phyloP scores from a whole-genome alignment of 2,888 invertebrate species.

The Scaptomyza polygonia region DNA sequence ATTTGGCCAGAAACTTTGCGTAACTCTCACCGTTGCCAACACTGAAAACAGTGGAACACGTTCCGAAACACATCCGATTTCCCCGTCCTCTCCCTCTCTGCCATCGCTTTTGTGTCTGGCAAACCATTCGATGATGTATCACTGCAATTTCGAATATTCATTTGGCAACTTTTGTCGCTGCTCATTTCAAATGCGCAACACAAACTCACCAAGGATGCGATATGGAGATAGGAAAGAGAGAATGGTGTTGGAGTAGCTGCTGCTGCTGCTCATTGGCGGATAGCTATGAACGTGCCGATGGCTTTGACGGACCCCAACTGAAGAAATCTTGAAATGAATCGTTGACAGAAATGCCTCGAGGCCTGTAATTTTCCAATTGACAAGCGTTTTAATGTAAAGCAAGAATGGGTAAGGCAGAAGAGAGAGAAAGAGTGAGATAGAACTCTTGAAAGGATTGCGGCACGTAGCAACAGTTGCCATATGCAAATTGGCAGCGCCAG shows the following conservation, averaged over 20 bases:
- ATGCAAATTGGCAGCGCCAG: constrained; percentile 70
- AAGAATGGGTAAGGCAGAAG: neutral
- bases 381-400: constrained; percentile 49
- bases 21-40: constrained; percentile 40
- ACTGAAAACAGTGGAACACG: constrained; percentile 16
- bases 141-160: constrained; percentile 73
- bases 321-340: constrained; percentile 5
- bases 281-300: constrained; percentile 36
- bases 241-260: neutral
- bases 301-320: constrained; percentile 22
- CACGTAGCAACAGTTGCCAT: constrained; percentile 64
- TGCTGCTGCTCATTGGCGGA: constrained; percentile 16
- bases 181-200: constrained; percentile 70
- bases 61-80: constrained; percentile 14
- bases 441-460: constrained; percentile 27
- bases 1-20: constrained; percentile 69
- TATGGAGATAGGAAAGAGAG: neutral
- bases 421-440: neutral
- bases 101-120: constrained; percentile 1
- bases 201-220: constrained; percentile 50
- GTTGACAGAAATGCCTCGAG: constrained; percentile 8
- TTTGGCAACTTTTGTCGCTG: constrained; percentile 58
- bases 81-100: neutral
- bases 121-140: constrained; percentile 73
- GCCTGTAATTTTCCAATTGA: constrained; percentile 60